These are phyloP conservation scores for Sebastiscus albofasciatus DNA, from an alignment of 2,797 vertebrate genomes.

Conservation along the genomic window DNA sequence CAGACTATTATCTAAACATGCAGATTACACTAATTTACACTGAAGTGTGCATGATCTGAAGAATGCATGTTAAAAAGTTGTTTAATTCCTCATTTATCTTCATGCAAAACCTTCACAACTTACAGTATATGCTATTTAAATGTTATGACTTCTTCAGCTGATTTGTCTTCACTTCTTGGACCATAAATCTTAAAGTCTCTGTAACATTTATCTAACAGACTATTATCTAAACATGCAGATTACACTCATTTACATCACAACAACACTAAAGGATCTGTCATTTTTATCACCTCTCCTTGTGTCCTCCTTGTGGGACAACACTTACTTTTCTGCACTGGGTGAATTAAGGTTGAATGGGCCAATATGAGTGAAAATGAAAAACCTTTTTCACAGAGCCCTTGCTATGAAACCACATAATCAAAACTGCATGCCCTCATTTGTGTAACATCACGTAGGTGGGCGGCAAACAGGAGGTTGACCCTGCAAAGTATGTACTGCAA, in stretches of 20 bases:
- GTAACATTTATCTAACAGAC: slow-evolving; percentile 36
- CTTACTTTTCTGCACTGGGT: not conserved
- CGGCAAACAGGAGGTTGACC: no score
- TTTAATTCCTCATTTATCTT: not conserved
- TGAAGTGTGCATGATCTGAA: no score
- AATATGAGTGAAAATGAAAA: no score
- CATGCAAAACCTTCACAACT: not conserved
- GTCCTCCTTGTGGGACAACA: slow-evolving; percentile 22
- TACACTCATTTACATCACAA: slow-evolving; percentile 40
- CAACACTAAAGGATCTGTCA: slow-evolving; percentile 39
- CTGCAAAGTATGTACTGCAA: no score
- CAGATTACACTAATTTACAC: slow-evolving; percentile 32
- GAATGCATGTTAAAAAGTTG: not conserved
- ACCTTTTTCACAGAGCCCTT: no score
- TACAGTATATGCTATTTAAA: not conserved
- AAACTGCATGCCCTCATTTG: no score
- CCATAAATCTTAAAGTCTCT: slow-evolving; percentile 48
- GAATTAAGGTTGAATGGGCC: no score
- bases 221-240: slow-evolving; percentile 51
- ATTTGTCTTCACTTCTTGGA: not conserved
- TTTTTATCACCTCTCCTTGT: slow-evolving; percentile 41
- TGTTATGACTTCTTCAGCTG: not conserved
- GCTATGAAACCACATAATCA: no score
- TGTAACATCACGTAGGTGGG: no score
- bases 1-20: slow-evolving; percentile 42